These are phyloP conservation scores for Antechinus flavipes DNA, from an alignment of 2,113 vertebrate genomes.

Conservation along the genomic window DNA sequence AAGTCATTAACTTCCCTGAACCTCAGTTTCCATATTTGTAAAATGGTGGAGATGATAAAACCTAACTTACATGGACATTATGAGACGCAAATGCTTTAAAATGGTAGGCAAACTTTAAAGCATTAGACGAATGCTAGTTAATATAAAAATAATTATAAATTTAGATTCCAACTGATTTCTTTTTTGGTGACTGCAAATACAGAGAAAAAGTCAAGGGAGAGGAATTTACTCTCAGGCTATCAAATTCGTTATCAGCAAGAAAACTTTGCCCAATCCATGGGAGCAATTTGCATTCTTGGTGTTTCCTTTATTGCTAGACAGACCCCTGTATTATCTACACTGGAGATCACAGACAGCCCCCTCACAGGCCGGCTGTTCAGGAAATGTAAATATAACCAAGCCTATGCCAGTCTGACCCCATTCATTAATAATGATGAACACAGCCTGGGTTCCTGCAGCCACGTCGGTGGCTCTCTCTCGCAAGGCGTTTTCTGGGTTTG, in stretches of 20 bases:
- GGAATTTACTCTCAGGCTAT: slow-evolving; percentile 69
- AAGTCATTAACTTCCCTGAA: neutral
- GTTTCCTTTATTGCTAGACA: slow-evolving; percentile 72
- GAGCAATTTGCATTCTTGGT: slow-evolving; percentile 73
- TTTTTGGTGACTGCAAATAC: slow-evolving; percentile 57
- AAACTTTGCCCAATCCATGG: slow-evolving; percentile 63
- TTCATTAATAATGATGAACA: slow-evolving; percentile 54
- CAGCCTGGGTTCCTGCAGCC: slow-evolving; percentile 28
- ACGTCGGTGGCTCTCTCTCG: slow-evolving; percentile 57
- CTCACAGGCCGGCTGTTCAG: slow-evolving; percentile 71
- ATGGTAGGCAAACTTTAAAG: neutral
- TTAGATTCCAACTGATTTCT: slow-evolving; percentile 75
- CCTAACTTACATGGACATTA: neutral
- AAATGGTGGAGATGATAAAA: neutral
- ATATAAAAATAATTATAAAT: neutral
- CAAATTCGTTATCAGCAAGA: slow-evolving; percentile 74
- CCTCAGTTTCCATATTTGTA: neutral
- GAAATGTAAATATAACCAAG: slow-evolving; percentile 65
- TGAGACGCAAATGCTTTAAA: neutral
- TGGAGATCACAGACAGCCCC: slow-evolving; percentile 77
- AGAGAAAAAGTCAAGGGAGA: slow-evolving; percentile 72
- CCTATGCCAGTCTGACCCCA: slow-evolving; percentile 66
- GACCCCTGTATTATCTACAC: slow-evolving; percentile 63
- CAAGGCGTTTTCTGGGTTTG: neutral
- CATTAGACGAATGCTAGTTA: neutral